A percentile compares a stretch with the other conserved stretches of the same genome.
Evolutionary conservation across 2,797 vertebrate species (phyloP).

Genomic region (Periparus ater): DNA sequence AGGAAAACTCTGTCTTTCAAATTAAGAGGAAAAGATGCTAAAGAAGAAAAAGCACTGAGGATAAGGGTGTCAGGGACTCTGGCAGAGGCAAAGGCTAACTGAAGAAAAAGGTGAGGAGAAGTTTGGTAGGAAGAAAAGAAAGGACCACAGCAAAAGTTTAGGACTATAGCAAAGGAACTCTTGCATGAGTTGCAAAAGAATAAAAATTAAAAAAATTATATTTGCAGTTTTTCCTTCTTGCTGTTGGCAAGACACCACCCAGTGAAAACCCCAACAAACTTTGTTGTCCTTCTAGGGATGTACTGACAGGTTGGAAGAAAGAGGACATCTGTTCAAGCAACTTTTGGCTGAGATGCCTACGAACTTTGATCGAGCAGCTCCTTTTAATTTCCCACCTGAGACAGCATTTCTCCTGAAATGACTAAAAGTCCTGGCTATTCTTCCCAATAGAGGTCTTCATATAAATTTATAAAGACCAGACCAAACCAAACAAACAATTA

Average conservation of each 20-base stretch:
- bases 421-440: neutral
- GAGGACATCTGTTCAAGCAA: neutral
- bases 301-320: neutral
- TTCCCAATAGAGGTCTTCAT: neutral
- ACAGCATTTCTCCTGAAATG: neutral
- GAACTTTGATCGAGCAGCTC: neutral
- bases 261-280: neutral
- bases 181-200: neutral
- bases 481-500: neutral
- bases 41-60: neutral
- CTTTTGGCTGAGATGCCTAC: fast-evolving
- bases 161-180: neutral
- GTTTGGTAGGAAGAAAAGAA: neutral
- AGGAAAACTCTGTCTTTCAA: neutral
- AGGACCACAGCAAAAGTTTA: neutral
- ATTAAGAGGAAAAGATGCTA: neutral
- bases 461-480: neutral
- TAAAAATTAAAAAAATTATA: neutral
- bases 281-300: neutral
- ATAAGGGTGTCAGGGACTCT: neutral
- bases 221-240: neutral
- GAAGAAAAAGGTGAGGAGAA: neutral
- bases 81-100: neutral
- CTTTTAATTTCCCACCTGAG: neutral
- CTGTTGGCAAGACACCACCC: neutral